Evolutionary conservation across 2,113 vertebrate species (phyloP).

Genomic region (Stigmatopora nigra): DNA sequence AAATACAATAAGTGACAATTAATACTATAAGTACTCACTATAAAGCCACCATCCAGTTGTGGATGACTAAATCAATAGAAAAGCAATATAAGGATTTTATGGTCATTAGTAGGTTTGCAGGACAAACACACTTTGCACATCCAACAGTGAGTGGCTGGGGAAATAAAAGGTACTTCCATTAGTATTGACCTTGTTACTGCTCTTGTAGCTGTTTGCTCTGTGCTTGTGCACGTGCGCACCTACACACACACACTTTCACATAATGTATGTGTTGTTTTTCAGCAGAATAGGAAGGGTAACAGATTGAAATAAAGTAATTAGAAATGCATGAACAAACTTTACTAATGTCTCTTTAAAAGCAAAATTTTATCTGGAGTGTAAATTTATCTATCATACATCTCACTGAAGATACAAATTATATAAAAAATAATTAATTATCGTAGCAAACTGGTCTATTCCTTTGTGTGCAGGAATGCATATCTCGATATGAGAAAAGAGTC

Average conservation of each 20-base stretch:
- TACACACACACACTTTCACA: constrained; percentile 21
- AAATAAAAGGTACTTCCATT: constrained; percentile 69
- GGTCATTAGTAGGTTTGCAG: constrained; percentile 66
- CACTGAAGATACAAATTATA: constrained; percentile 20
- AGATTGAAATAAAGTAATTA: constrained; percentile 47
- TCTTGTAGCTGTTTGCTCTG: constrained; percentile 61
- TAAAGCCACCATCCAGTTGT: constrained; percentile 22
- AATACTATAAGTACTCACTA: constrained; percentile 24
- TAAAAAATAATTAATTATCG: constrained; percentile 29
- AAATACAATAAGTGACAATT: constrained; percentile 14
- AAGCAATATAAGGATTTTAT: constrained; percentile 30
- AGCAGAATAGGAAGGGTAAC: not conserved
- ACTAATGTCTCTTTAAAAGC: constrained; percentile 37
- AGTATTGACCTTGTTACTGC: constrained; percentile 66
- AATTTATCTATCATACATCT: constrained; percentile 27
- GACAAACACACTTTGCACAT: constrained; percentile 57
- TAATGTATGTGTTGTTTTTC: not conserved
- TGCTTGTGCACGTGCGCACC: constrained; percentile 26
- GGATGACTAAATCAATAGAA: constrained; percentile 39
- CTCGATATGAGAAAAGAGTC: constrained; percentile 37
- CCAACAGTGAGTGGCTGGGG: constrained; percentile 58
- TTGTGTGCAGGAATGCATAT: constrained; percentile 45
- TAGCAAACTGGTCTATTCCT: constrained; percentile 25
- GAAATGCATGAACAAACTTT: constrained; percentile 46
- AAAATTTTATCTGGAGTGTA: constrained; percentile 36